Evolutionary conservation across 2,797 vertebrate genomes (phyloP), one percentile per base, ranked within the genome.

Genomic region (Enteromius unitaeniatus): DNA sequence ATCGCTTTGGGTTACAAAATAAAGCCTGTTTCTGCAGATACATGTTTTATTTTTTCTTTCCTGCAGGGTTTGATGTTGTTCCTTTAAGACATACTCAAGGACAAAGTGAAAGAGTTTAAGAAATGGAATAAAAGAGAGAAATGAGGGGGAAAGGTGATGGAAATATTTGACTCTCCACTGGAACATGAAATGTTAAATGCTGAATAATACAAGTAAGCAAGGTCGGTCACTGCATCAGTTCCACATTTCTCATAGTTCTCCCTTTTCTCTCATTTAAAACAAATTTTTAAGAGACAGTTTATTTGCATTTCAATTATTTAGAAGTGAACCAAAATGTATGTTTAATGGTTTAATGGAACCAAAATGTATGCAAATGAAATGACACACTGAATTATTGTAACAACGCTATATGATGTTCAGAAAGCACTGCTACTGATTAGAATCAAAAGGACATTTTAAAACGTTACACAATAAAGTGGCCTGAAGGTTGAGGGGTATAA

Each of bases 101-200:
- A 62, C 68, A 47, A 26, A 5, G 7, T n/a, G 31, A 10, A 21
- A 69, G 14, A 79, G 11, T 51, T 3, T 49, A 19, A 67, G 60
- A 49, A 47, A 78, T 31, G 0, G 13, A 42, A 14, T 26, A 14
- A 42, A 3, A 23, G 28, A 37, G 37, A 40, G 4, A 76, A 34
- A 55, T 77, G 8, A 60, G 2, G 42, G 21, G 31, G 11, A 79
- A 28, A 45, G 55, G 68, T 69, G 55, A 82, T 68, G 84, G 87
- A 84, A 79, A 78, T 37, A 31, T 81, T 37, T 49, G 19, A 81
- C 55, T 79, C 86, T 86, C 60, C 74, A 75, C 51, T 64, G 60
- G 58, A 13, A 65, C 28, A 53, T 34, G 1, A 68, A 62, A 67
- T n/a, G 31, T 65, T 74, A 4, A 17, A 34, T 7, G 17, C 67